Evolutionary conservation across 2,113 vertebrate genomes (phyloP).

Genomic region (Notiomystis cincta): DNA sequence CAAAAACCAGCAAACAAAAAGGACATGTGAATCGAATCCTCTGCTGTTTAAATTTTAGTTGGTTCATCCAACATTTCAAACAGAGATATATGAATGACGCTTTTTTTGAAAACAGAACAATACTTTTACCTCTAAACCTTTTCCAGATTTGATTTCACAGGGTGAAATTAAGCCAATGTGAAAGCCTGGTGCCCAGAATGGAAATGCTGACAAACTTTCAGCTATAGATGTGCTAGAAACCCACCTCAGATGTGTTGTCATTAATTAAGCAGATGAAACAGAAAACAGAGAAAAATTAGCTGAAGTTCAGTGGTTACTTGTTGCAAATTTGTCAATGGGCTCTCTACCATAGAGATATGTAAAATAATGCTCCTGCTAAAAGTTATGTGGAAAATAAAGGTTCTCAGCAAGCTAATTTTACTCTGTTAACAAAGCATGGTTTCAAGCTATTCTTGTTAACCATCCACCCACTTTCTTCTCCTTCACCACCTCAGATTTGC

Average conservation of each 20-base stretch:
- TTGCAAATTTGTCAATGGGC: conserved; percentile 59
- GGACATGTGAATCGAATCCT: neutral
- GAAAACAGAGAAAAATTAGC: conserved; percentile 62
- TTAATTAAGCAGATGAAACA: conserved; percentile 55
- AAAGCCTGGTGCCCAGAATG: neutral
- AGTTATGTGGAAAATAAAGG: conserved; percentile 56
- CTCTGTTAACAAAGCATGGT: conserved; percentile 56
- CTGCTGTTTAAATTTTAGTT: neutral
- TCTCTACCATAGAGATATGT: conserved; percentile 4
- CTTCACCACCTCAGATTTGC: conserved; percentile 69
- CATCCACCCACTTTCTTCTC: conserved; percentile 62
- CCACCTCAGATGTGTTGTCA: neutral
- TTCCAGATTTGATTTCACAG: neutral
- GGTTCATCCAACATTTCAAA: neutral
- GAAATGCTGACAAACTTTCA: conserved; percentile 20
- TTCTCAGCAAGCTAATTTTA: conserved; percentile 75
- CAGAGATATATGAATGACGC: neutral
- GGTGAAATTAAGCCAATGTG: neutral
- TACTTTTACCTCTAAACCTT: neutral
- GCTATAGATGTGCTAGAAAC: neutral
- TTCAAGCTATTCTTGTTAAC: conserved; percentile 66
- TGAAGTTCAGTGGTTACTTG: conserved; percentile 23
- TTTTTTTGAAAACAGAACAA: neutral
- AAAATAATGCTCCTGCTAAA: conserved; percentile 58
- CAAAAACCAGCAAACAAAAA: neutral